Conservation (phyloP, 2,113 vertebrate genomes). For the Tyto alba region DNA sequence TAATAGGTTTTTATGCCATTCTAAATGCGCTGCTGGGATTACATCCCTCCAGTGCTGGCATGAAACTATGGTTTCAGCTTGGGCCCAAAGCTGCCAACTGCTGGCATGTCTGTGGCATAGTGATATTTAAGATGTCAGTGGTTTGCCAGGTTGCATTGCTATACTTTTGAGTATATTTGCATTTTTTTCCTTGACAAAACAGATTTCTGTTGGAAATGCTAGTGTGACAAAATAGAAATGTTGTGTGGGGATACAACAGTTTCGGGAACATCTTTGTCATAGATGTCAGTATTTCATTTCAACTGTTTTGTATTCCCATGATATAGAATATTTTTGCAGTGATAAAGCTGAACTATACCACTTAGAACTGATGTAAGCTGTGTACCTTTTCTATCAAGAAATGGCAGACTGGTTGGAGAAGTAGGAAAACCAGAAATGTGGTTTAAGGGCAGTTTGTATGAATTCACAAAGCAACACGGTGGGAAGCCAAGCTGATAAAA, state of each 20-base stretch:
- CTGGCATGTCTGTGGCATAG: not conserved
- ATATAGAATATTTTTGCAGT: not conserved
- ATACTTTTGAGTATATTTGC: not conserved
- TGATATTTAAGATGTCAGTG: not conserved
- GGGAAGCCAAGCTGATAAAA: not conserved
- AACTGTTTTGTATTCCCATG: not conserved
- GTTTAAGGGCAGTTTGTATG: not conserved
- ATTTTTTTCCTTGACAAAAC: not conserved
- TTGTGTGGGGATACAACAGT: not conserved
- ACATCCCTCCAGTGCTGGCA: not conserved
- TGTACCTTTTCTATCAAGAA: not conserved
- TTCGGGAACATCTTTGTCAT: not conserved
- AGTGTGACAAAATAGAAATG: not conserved
- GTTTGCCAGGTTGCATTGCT: not conserved
- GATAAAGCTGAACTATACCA: not conserved
- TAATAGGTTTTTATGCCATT: not conserved
- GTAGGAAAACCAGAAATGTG: not conserved
- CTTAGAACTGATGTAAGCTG: not conserved
- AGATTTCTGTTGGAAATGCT: not conserved
- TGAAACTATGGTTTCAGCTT: not conserved
- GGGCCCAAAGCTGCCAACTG: not conserved
- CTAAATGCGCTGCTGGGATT: not conserved
- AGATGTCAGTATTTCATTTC: not conserved
- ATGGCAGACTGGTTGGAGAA: not conserved
- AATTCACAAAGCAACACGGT: not conserved